Base-by-base conservation (phyloP, 2,797 vertebrate species). In the Pseudochirops cupreus region DNA sequence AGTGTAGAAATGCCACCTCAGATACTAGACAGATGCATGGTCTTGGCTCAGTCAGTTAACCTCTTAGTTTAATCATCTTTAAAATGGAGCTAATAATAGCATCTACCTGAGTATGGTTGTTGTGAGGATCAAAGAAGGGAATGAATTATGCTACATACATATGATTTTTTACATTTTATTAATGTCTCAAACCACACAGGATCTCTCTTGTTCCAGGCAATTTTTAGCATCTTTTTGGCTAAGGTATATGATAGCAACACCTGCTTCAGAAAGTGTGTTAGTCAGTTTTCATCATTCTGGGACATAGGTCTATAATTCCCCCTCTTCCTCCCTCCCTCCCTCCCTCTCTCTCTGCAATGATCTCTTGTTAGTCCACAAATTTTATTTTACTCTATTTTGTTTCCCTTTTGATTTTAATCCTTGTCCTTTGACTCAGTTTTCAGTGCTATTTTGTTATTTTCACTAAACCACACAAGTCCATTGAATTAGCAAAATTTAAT, bases 321-420 rank as follows among this genome's bases (percentile, higher is more conserved):
- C 1, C 56, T 6, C 24, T 24, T 1, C 18, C 24, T 56, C 16
- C 4, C 16, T 56, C 4, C 18, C 0, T 56, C 0, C 4, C 16
- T 56, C 16, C 16, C 16, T 56, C 14, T 13, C 29, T 59, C 59
- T 62, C n/a, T n/a, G n/a, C n/a, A n/a, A n/a, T n/a, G n/a, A n/a
- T n/a, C n/a, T n/a, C n/a, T n/a, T n/a, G 16, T 67, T 74, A 74
- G 33, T 74, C 5, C 21, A 74, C 6, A 74, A 74, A 39, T 74
- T n/a, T 67, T 67, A 67, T 67, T 67, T 67, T 67, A 67, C 33
- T 1, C 62, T 18, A n/a, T n/a, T 74, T 74, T 74, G 67, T 74
- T 74, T 39, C 21, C n/a, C 46, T 24, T 82, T 82, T 82, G 5
- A 82, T 46, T 82, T 46, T 26, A 46, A 82, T 46, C 5, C 3